Percentiles rank a stretch among this genome's conserved stretches.
These are phyloP conservation scores for Leguminivora glycinivorella DNA, from an alignment of 1,140 invertebrate genomes.

Conservation along the genomic window DNA sequence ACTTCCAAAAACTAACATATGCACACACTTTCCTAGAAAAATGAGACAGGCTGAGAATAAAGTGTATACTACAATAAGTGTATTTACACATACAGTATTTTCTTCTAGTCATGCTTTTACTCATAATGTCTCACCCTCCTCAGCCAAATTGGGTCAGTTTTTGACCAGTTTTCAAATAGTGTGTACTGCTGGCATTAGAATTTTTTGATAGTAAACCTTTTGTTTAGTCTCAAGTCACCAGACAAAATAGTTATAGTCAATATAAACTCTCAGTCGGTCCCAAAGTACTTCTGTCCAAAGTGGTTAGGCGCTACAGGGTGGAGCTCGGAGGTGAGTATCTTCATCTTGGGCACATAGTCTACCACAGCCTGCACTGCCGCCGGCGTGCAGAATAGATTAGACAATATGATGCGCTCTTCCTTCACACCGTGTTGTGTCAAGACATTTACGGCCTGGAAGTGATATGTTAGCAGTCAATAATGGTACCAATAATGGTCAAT, in stretches of 20 bases:
- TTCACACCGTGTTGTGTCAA: constrained; percentile 95
- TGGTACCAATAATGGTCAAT: too few species aligned
- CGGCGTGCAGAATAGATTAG: constrained; percentile 98
- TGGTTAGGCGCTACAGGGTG: constrained; percentile 98
- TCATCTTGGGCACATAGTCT: constrained; percentile 94
- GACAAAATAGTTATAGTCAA: neutral
- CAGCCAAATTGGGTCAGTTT: too few species aligned
- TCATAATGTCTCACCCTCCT: too few species aligned
- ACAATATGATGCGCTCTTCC: constrained; percentile 96
- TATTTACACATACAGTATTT: too few species aligned
- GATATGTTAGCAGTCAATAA: neutral
- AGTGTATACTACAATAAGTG: too few species aligned
- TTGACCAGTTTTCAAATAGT: too few species aligned
- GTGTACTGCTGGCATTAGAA: too few species aligned
- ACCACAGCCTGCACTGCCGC: constrained; percentile 92
- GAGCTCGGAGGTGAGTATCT: constrained; percentile 96
- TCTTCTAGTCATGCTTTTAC: too few species aligned
- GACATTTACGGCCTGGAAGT: constrained; percentile 93
- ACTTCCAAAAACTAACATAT: neutral
- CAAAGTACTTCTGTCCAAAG: constrained; percentile 99
- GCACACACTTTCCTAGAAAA: neutral
- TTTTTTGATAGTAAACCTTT: neutral
- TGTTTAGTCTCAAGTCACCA: neutral
- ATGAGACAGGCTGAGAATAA: too few species aligned
- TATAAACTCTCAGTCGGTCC: constrained; percentile 89